phyloP scores from a whole-genome alignment of 1,140 invertebrate genomes.

The Lucilia cuprina region DNA sequence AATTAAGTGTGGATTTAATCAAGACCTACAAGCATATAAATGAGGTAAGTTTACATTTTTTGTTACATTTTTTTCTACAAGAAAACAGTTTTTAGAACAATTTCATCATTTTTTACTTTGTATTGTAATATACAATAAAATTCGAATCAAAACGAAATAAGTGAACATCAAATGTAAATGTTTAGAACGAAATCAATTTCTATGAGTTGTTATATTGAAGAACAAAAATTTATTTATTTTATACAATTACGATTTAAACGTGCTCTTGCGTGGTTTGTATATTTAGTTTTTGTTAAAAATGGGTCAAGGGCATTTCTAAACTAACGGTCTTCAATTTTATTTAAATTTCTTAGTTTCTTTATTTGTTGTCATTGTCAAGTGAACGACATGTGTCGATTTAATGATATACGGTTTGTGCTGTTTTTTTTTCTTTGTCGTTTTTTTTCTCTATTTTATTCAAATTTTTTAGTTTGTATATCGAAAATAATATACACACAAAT shows the following conservation, averaged over 20 bases:
- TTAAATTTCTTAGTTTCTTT: not conserved
- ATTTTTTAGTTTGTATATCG: not conserved
- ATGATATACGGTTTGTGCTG: not conserved
- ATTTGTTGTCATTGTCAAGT: not conserved
- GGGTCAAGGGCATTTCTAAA: slow-evolving; percentile 31
- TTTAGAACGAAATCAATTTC: not conserved
- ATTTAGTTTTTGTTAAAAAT: not conserved
- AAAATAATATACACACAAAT: too few relatives aligned
- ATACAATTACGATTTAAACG: not conserved
- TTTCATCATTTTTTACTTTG: too few relatives aligned
- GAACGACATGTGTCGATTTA: slow-evolving; percentile 8
- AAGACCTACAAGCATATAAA: slow-evolving; percentile 99
- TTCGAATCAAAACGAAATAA: not conserved
- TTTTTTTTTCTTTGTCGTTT: not conserved
- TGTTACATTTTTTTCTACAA: too few relatives aligned
- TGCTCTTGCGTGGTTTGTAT: slow-evolving; percentile 7
- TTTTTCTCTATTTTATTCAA: not conserved
- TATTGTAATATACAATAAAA: too few relatives aligned
- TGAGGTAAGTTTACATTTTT: slow-evolving; percentile 77
- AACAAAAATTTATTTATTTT: not conserved
- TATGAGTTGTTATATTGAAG: not conserved
- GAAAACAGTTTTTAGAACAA: too few relatives aligned
- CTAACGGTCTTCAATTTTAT: not conserved
- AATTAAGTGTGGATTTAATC: slow-evolving; percentile 98
- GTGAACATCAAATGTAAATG: not conserved